A percentile compares a stretch with the other conserved stretches of the same genome.
Conservation (phyloP, 1,140 invertebrate species). For the Frieseomelitta varia region DNA sequence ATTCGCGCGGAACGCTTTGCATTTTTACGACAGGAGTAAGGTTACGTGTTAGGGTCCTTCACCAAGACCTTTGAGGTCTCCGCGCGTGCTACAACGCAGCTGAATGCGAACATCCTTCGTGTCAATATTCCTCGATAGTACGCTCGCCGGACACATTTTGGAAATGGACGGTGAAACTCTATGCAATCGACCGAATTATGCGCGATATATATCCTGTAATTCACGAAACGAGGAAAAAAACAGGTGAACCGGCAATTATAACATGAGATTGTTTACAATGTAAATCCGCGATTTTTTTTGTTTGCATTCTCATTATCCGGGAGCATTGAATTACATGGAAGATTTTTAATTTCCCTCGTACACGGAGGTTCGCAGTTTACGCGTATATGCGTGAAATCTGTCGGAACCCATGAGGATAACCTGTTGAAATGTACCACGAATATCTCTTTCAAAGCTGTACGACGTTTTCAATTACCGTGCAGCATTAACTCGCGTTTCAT, state of each 20-base stretch:
- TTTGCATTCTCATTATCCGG: background rate
- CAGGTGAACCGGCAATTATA: background rate
- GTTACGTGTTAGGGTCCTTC: slow-evolving; percentile 58
- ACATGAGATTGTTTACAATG: background rate
- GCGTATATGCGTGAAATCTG: background rate
- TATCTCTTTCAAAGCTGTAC: background rate
- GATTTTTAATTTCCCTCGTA: background rate
- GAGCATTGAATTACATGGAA: background rate
- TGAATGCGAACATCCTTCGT: slow-evolving; percentile 29
- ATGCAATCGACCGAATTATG: background rate
- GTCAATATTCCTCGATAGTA: slow-evolving; percentile 40
- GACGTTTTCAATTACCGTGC: background rate
- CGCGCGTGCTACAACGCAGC: slow-evolving; percentile 28
- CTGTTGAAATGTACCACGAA: background rate
- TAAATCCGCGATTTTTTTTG: background rate
- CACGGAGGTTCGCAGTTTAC: too few relatives aligned
- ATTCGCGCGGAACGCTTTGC: slow-evolving; percentile 66
- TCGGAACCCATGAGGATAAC: background rate
- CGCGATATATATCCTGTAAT: background rate
- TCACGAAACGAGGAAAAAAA: too few relatives aligned
- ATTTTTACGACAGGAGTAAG: slow-evolving; percentile 70
- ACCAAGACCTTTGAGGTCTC: slow-evolving; percentile 63
- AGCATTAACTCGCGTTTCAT: background rate
- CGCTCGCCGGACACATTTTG: slow-evolving; percentile 36
- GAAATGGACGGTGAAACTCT: background rate